Base-by-base conservation (phyloP, 2,888 invertebrate species). In the Sipunculus nudus region DNA sequence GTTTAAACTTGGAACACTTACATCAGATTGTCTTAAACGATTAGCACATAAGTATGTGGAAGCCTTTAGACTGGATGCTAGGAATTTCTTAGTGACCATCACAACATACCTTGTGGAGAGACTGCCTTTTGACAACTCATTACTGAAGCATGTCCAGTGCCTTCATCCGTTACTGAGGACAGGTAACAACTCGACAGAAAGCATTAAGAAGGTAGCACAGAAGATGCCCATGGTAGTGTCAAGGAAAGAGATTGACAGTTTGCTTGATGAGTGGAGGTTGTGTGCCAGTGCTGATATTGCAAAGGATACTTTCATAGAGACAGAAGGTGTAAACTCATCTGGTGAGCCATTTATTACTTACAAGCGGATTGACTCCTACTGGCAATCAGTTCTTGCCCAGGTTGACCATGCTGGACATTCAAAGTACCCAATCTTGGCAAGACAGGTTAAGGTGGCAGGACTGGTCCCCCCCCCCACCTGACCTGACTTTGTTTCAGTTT, bases 91-190 rank as follows among this genome's bases (percentile, higher is more conserved):
- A 6, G 28, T 46, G 13, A 31, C 46, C 13, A 16, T 46, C 2
- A 31, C 46, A 6, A 46, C 16, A n/a, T 29, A 31, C 16, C 28
- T 46, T 19, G 31, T 28, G 21, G 46, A 46, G 31, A 46, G 13
- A 25, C 6, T 31, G 2, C 46, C 46, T 26, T 31, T 46, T 46
- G 26, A 46, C 19, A 46, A 46, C 19, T 16, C 28, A 3, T 29
- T 46, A 16, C 46, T n/a, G n/a, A n/a, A n/a, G n/a, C 28, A 46
- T 13, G n/a, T 46, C 25, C 46, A 46, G 13, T 46, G 28, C 46
- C 46, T 46, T n/a, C 16, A 26, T 4, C 46, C 46, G 16, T 46
- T 31, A 13, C 3, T 4, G 8, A 10, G 46, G 2, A 26, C 6
- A 6, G 10, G 31, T 29, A 16, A 28, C 13, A 31, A 46, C 3